Base-by-base conservation (phyloP, 2,797 vertebrate genomes). In the Chiloscyllium punctatum region DNA sequence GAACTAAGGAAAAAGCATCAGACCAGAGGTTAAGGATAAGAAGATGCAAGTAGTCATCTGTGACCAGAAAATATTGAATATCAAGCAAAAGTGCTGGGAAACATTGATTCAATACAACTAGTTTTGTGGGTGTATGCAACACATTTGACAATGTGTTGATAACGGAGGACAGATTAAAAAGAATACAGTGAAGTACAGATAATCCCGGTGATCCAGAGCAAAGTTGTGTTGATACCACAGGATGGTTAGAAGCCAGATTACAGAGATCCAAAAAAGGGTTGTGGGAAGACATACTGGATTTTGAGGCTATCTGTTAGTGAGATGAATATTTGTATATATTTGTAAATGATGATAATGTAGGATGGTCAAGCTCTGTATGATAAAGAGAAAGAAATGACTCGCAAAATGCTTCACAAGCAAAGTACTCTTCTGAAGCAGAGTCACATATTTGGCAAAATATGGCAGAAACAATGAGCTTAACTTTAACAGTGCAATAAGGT, bases 271-370 rank as follows among this genome's bases (percentile, higher is more conserved):
- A 92, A 92, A 13, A 30, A 21, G 42, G 6, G 33, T 68, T 68
- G 4, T 33, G 11, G n/a, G 62, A 62, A 69, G 30, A 37, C 62
- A 23, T 23, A 21, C 25, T 21, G 33, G 25, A 23, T n/a, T 37
- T 23, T 21, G 33, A 62, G 6, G 87, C n/a, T 90, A 68, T 37
- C 42, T 94, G 42, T 25, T 74, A 33, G 53, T 53, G 48, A 94
- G 69, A 94, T 74, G 71, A 94, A 94, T 72, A 30, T 42, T 94
- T 94, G 1, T 25, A 94, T 94, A 94, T 71, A 30, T 42, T 94
- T 94, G 1, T 25, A 72, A 72, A 72, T 48, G 94, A 72, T 23
- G 53, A 30, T 27, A 72, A 91, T 21, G 11, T 15, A 69, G 42
- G 13, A 23, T 13, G 62, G 27, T 69, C 42, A 72, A 94, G 69